These are phyloP conservation scores for Melanophora roralis DNA, from an alignment of 2,888 invertebrate genomes.

Conservation along the genomic window DNA sequence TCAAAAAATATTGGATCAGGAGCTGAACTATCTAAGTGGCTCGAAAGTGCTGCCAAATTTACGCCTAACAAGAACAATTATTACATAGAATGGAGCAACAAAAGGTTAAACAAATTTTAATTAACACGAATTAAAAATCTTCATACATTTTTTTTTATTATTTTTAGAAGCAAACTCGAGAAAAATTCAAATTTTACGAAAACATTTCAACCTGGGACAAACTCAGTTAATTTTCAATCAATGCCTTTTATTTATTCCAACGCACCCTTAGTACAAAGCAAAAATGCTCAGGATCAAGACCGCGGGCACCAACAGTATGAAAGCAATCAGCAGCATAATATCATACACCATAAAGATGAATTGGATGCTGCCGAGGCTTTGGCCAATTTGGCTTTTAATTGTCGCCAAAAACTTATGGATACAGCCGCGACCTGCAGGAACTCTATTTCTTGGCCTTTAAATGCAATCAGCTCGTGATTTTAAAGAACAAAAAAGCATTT, in stretches of 20 bases:
- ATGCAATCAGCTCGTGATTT: conserved; percentile 69
- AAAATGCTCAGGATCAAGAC: conserved; percentile 27
- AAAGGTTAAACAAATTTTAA: conserved; percentile 27
- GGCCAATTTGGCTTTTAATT: conserved; percentile 81
- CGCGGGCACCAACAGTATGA: conserved; percentile 9
- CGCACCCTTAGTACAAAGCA: conserved; percentile 48
- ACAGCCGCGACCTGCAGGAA: conserved; percentile 52
- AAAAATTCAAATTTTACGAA: conserved; percentile 60
- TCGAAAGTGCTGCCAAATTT: conserved; percentile 86
- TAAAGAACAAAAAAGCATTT: conserved; percentile 45
- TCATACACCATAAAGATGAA: conserved; percentile 83
- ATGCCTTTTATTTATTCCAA: conserved; percentile 51
- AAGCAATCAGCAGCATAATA: conserved; percentile 50
- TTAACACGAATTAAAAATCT: not conserved
- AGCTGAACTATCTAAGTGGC: conserved; percentile 84
- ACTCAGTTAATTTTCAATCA: not conserved
- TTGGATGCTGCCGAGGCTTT: conserved; percentile 87
- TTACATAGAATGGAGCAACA: conserved; percentile 81
- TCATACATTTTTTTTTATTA: not conserved
- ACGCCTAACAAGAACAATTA: conserved; percentile 85
- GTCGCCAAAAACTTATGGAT: conserved; percentile 73
- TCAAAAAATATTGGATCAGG: conserved; percentile 74
- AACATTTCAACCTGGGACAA: conserved; percentile 27
- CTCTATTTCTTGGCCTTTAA: conserved; percentile 46
- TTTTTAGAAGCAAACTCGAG: conserved; percentile 69